phyloP scores from a whole-genome alignment of 2,797 vertebrate species.

The Limosa lapponica region DNA sequence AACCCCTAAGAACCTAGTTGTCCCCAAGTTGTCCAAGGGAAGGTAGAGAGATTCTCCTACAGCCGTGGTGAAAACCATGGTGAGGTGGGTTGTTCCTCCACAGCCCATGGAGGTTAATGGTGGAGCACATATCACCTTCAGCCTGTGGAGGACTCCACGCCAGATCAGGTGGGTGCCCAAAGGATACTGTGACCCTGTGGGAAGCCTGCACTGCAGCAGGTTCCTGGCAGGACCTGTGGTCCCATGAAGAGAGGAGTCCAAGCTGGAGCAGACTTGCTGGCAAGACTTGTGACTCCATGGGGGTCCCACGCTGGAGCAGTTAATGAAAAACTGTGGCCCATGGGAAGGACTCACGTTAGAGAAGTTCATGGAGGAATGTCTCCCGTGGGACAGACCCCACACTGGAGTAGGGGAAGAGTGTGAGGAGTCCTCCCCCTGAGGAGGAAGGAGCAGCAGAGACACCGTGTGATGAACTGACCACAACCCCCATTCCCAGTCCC shows the following conservation, averaged over 20 bases:
- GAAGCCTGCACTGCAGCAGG: background rate
- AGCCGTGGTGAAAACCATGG: background rate
- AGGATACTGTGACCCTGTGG: background rate
- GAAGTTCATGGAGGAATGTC: no score
- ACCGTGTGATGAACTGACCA: background rate
- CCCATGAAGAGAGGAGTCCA: background rate
- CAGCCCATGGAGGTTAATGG: background rate
- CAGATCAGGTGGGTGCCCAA: background rate
- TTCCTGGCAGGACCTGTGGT: background rate
- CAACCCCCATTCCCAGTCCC: background rate
- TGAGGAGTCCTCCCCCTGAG: background rate
- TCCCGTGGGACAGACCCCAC: background rate
- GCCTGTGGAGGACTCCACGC: rapidly evolving
- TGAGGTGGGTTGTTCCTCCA: background rate
- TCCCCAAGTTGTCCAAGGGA: background rate
- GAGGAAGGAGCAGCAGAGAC: background rate
- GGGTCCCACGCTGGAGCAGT: background rate
- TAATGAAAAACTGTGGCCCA: no score
- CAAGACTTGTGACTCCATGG: background rate
- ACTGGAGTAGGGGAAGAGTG: background rate
- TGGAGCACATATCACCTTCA: background rate
- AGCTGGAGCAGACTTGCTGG: background rate
- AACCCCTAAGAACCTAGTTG: background rate
- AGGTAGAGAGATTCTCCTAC: background rate
- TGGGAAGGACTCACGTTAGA: background rate